These are phyloP conservation scores for Apistogramma diplotaenia DNA, from an alignment of 2,113 vertebrate species.

Conservation along the genomic window DNA sequence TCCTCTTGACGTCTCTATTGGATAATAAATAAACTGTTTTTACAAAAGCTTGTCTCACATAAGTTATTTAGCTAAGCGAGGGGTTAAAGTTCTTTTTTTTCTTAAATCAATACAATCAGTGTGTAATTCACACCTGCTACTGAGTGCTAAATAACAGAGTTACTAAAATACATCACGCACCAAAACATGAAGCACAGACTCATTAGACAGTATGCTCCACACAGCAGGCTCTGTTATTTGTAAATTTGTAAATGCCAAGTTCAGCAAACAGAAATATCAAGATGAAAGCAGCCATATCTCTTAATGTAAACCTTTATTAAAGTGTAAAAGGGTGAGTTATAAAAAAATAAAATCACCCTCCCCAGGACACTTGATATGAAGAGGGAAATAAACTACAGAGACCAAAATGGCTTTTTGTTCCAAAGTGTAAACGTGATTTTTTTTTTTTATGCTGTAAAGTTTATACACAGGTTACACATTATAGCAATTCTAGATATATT, in stretches of 20 bases:
- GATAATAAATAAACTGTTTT: neutral
- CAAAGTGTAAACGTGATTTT: no score
- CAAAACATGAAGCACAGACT: neutral
- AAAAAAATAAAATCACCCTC: no score
- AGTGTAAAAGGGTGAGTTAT: no score
- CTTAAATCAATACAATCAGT: neutral
- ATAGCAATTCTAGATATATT: neutral
- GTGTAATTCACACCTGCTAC: no score
- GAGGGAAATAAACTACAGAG: no score
- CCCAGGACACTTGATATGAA: no score
- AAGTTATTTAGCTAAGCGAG: neutral
- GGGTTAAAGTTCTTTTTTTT: neutral
- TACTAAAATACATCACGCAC: neutral
- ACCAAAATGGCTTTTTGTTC: no score
- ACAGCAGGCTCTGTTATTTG: neutral
- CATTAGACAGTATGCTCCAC: no score
- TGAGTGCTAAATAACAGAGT: no score
- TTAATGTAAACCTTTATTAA: no score
- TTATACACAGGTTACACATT: neutral
- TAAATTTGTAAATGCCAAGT: neutral
- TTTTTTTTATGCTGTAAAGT: no score
- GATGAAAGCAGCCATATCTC: no score
- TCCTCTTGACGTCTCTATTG: slow-evolving; percentile 65
- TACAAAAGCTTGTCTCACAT: neutral
- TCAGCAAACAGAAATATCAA: neutral